These are phyloP conservation scores for Eulemur rufifrons DNA, from an alignment of 2,113 vertebrate genomes.

Conservation along the genomic window DNA sequence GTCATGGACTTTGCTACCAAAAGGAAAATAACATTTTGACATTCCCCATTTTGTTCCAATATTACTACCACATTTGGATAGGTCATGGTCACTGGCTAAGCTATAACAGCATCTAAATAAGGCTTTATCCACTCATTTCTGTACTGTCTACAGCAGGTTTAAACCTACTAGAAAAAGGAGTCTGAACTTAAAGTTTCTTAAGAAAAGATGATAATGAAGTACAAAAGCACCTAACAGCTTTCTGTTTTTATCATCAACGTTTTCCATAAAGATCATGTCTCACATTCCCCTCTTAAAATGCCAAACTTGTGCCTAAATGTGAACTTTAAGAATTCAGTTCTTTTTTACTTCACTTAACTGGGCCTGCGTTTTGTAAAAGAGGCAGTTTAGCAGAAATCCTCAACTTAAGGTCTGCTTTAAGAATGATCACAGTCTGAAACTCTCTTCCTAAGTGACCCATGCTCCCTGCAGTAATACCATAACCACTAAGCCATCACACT, in stretches of 20 bases:
- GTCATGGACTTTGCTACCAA: background rate
- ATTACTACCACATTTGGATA: background rate
- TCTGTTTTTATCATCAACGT: background rate
- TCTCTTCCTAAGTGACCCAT: background rate
- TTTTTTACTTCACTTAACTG: background rate
- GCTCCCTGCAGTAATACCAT: background rate
- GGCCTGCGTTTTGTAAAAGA: background rate
- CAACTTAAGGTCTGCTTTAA: background rate
- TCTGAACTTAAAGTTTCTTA: background rate
- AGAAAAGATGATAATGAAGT: background rate
- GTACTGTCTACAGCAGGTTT: background rate
- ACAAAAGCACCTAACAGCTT: background rate
- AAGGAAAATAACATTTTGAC: background rate
- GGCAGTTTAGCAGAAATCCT: background rate
- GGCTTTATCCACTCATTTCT: slow-evolving; percentile 12
- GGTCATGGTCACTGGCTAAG: background rate
- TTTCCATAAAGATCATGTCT: background rate
- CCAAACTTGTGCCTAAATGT: background rate
- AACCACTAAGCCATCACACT: background rate
- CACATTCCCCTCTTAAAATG: background rate
- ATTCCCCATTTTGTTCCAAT: background rate
- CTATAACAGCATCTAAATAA: background rate
- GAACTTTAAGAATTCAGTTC: slow-evolving; percentile 21
- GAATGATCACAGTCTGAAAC: background rate
- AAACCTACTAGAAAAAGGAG: background rate